Conservation (phyloP, 2,113 vertebrate genomes). For the Felis chaus region DNA sequence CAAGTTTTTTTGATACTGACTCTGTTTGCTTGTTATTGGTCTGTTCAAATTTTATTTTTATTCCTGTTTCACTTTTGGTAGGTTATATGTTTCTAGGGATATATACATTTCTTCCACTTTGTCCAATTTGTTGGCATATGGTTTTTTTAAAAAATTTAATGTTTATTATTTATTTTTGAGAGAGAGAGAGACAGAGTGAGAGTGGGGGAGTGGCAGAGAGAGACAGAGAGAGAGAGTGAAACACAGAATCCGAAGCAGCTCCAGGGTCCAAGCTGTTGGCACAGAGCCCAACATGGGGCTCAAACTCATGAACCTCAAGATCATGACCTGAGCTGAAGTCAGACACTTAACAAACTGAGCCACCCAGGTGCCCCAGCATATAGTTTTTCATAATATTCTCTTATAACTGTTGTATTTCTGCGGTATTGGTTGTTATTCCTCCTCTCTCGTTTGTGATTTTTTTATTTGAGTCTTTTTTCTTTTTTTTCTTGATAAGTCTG, state of each 20-base stretch:
- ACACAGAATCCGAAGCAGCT: too few relatives aligned
- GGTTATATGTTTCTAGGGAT: neutral
- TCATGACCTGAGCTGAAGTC: too few relatives aligned
- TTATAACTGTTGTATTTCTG: neutral
- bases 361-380: neutral
- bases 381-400: neutral
- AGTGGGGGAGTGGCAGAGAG: too few relatives aligned
- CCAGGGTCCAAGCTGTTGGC: too few relatives aligned
- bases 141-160: neutral
- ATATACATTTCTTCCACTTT: neutral
- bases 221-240: too few relatives aligned
- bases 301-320: too few relatives aligned
- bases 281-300: too few relatives aligned
- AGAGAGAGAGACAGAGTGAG: too few relatives aligned
- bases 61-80: neutral
- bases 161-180: too few relatives aligned
- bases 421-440: neutral
- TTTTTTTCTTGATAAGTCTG: neutral
- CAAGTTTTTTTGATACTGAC: neutral
- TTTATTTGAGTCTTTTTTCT: neutral
- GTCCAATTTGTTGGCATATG: neutral
- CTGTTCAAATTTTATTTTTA: neutral
- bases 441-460: neutral
- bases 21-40: neutral
- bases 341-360: too few relatives aligned